These are phyloP conservation scores for Schizaphis graminum DNA, from an alignment of 2,888 invertebrate species.

Conservation along the genomic window DNA sequence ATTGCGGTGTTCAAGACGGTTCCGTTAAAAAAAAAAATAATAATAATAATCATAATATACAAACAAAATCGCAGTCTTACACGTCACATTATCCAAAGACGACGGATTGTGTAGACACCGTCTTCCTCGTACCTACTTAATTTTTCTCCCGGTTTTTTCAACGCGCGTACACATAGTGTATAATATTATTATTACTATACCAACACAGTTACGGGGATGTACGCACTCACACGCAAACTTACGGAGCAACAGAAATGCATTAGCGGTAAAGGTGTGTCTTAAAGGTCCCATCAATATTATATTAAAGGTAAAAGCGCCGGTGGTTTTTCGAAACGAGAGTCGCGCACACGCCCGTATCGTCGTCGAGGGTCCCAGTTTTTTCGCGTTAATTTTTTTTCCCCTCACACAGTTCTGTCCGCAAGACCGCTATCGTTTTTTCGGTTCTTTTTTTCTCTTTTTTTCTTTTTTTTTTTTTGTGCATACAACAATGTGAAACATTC, in stretches of 20 bases:
- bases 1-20: not conserved
- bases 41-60: not conserved
- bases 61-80: not conserved
- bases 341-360: not conserved
- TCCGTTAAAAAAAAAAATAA: not conserved
- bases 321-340: slow-evolving; percentile 33
- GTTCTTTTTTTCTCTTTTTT: too few relatives aligned
- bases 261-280: not conserved
- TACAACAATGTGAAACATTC: slow-evolving; percentile 43
- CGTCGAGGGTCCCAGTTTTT: not conserved
- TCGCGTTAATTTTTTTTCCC: not conserved
- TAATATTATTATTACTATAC: not conserved
- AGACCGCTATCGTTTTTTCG: not conserved
- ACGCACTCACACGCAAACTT: not conserved
- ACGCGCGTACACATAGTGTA: not conserved
- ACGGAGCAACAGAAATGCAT: slow-evolving; percentile 31
- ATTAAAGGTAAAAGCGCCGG: slow-evolving; percentile 32
- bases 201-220: not conserved
- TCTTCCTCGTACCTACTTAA: not conserved
- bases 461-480: not conserved
- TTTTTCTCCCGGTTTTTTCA: not conserved
- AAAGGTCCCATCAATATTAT: slow-evolving; percentile 37
- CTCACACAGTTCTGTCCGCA: not conserved
- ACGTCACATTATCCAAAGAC: not conserved
- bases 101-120: not conserved